Conservation (phyloP, 23 tunicate genomes). For the Ciona savignyi region DNA sequence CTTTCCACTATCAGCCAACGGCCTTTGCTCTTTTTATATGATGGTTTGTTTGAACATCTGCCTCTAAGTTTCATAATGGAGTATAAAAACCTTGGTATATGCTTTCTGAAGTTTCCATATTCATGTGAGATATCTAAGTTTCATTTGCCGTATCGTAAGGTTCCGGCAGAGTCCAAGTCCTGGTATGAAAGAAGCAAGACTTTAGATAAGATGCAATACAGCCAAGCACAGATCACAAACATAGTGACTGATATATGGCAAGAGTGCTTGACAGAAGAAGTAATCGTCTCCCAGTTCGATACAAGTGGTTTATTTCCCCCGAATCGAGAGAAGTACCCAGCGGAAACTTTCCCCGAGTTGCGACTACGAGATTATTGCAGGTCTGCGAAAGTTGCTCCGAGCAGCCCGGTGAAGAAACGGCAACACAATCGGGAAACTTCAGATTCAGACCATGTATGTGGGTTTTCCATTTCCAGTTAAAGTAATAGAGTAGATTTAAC, state of each 20-base stretch:
- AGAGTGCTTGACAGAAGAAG: constrained; percentile 4
- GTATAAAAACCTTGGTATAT: neutral
- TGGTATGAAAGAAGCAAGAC: neutral
- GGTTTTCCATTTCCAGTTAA: neutral
- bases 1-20: neutral
- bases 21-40: constrained; percentile 28
- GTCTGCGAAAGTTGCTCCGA: neutral
- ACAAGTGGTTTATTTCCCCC: constrained; percentile 20
- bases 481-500: neutral
- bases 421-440: neutral
- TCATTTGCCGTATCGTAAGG: constrained; percentile 21
- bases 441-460: neutral
- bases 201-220: neutral
- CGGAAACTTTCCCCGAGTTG: constrained; percentile 11
- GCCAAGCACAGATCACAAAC: constrained; percentile 9
- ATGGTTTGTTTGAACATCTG: constrained; percentile 13
- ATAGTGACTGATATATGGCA: constrained; percentile 24
- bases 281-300: constrained; percentile 8
- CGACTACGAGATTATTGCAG: constrained; percentile 8
- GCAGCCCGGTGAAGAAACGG: neutral
- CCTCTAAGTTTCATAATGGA: constrained; percentile 13
- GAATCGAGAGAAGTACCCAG: constrained; percentile 26
- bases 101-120: constrained; percentile 31
- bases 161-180: constrained; percentile 1
- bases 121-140: neutral